Evolutionary conservation across 2,113 vertebrate genomes (phyloP).

Genomic region (Dipodomys merriami): DNA sequence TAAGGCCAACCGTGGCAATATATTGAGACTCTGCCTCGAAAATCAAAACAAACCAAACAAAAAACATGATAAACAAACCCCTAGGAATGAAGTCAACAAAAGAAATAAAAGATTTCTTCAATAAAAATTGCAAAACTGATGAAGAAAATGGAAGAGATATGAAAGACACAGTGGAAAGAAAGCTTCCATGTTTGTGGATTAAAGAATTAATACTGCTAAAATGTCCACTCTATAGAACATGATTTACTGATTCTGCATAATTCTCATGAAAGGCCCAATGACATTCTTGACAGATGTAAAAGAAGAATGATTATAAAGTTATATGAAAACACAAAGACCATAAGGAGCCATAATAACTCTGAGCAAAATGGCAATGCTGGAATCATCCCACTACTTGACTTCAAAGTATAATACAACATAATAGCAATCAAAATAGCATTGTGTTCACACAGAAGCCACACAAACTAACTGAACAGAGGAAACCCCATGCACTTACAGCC

Average conservation of each 20-base stretch:
- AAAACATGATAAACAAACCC: not conserved
- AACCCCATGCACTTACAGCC: not conserved
- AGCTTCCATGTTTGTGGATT: not conserved
- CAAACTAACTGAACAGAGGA: not conserved
- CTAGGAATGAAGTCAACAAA: not conserved
- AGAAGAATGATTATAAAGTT: not conserved
- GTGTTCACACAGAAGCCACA: not conserved
- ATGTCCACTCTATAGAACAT: not conserved
- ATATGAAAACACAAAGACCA: not conserved
- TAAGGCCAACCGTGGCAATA: not conserved
- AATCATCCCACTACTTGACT: not conserved
- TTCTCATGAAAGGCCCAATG: not conserved
- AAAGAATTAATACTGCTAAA: not conserved
- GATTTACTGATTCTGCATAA: not conserved
- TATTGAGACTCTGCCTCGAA: too few species aligned
- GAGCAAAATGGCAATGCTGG: not conserved
- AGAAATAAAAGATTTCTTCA: not conserved
- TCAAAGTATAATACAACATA: not conserved
- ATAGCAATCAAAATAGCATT: not conserved
- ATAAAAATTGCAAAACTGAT: not conserved
- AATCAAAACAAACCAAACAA: not conserved
- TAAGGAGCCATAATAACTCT: not conserved
- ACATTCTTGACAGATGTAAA: not conserved
- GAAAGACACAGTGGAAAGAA: not conserved
- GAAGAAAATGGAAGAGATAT: not conserved